Evolutionary conservation across 2,113 vertebrate genomes (phyloP), one percentile per base, ranked within the genome.

Genomic region (Tragelaphus scriptus): DNA sequence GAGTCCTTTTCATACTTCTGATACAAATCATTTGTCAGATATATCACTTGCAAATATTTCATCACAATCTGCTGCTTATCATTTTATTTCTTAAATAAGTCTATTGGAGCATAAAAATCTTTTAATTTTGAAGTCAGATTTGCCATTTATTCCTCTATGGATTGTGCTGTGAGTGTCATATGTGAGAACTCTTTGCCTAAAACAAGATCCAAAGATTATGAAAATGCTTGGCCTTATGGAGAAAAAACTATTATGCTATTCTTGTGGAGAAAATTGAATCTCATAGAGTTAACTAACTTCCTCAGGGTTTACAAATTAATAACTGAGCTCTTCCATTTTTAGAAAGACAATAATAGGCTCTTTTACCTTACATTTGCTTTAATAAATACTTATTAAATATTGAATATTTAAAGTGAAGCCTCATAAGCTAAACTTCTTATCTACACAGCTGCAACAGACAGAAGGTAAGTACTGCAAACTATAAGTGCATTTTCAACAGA

Each of bases 261-360:
- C 47, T 91, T 96, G 8, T 49, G n/a, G 30, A 96, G 88, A 95
- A 98, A 94, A 97, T 5, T 96, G 93, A 97, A 98, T 97, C 85
- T 97, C 94, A 75, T 25, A 79, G 65, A 96, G 82, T 97, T 98
- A 98, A 98, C 90, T 65, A 96, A 95, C 84, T 96, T 97, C 71
- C 82, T 77, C 95, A 61, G 65, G 85, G 85, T 95, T 91, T 97
- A 97, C 90, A 68, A 95, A 96, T 97, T 97, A 97, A 90, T 94
- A 95, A 90, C 65, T 91, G 61, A 86, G 56, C 86, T 47, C 75
- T 95, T 97, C 26, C 36, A 88, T 82, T 94, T 96, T 95, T 25
- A 97, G 85, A 53, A 85, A 95, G 71, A 79, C 82, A 94, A 95
- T 92, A 92, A 94, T 63, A 77, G 32, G 30, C 28, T 96, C 55